Evolutionary conservation across 2,797 vertebrate species (phyloP).

Genomic region (Thamnophis elegans): DNA sequence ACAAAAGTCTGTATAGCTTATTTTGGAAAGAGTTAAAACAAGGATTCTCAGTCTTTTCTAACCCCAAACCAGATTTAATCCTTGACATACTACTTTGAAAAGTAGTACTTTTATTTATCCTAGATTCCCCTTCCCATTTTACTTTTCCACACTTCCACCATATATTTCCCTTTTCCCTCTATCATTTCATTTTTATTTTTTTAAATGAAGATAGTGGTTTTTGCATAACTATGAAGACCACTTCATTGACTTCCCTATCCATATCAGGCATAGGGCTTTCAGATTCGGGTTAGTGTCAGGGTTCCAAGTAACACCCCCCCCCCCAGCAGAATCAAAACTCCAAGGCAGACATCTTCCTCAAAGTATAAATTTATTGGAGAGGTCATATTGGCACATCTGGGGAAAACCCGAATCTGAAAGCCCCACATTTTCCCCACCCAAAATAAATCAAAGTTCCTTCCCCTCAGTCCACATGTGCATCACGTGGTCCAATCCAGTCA

Average conservation of each 20-base stretch:
- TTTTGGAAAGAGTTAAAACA: neutral
- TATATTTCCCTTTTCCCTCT: neutral
- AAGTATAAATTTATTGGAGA: too few relatives aligned
- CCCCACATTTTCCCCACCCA: too few relatives aligned
- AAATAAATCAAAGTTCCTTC: too few relatives aligned
- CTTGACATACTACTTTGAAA: neutral
- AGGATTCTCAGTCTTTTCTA: neutral
- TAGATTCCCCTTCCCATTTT: neutral
- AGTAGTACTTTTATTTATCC: neutral
- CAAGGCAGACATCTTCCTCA: too few relatives aligned
- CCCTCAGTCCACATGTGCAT: too few relatives aligned
- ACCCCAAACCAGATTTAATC: neutral
- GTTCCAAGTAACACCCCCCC: too few relatives aligned
- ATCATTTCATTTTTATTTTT: neutral
- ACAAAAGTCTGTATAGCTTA: neutral
- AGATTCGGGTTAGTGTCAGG: too few relatives aligned
- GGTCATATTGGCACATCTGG: too few relatives aligned
- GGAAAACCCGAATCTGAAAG: too few relatives aligned
- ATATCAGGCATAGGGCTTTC: neutral
- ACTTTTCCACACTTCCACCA: neutral
- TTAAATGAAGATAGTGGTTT: neutral
- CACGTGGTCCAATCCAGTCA: too few relatives aligned
- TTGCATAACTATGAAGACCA: neutral
- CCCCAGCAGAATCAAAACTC: too few relatives aligned
- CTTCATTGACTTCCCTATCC: neutral